A percentile compares a stretch with the other conserved stretches of the same genome.
phyloP scores from a whole-genome alignment of 2,113 vertebrate genomes.

The Perccottus glenii region DNA sequence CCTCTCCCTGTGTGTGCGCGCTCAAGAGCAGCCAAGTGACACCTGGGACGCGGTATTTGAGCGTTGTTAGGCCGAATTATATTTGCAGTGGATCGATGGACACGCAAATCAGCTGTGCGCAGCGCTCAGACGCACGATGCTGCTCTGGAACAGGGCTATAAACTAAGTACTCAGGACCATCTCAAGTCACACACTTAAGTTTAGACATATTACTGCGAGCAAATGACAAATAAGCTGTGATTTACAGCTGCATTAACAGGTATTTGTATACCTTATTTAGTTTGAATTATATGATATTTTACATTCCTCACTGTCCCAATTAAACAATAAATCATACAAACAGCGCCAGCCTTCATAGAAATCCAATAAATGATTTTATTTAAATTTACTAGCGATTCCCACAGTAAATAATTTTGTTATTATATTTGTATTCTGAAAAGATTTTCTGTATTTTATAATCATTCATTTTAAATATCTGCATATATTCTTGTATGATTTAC shows the following conservation, averaged over 20 bases:
- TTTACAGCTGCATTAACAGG: constrained; percentile 38
- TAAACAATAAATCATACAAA: not conserved
- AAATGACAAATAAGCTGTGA: not conserved
- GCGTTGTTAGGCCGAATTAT: constrained; percentile 63
- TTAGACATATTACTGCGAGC: not conserved
- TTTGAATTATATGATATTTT: not conserved
- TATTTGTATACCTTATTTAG: not conserved
- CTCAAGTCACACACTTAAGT: constrained; percentile 12
- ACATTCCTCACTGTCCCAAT: not conserved
- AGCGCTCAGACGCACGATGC: constrained; percentile 38
- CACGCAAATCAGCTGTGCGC: constrained; percentile 34
- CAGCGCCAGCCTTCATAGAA: too few species aligned
- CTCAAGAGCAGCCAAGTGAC: constrained; percentile 69
- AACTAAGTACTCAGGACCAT: constrained; percentile 2
- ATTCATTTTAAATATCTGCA: not conserved
- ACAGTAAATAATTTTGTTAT: not conserved
- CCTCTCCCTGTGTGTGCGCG: constrained; percentile 14
- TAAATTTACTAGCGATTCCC: not conserved
- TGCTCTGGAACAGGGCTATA: constrained; percentile 27
- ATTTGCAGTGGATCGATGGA: constrained; percentile 66
- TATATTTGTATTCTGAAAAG: not conserved
- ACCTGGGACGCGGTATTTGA: constrained; percentile 59
- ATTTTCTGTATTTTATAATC: not conserved
- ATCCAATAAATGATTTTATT: not conserved
- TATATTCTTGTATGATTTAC: not conserved